Evolutionary conservation across 2,113 vertebrate genomes (phyloP).

Genomic region (Diadophis punctatus): DNA sequence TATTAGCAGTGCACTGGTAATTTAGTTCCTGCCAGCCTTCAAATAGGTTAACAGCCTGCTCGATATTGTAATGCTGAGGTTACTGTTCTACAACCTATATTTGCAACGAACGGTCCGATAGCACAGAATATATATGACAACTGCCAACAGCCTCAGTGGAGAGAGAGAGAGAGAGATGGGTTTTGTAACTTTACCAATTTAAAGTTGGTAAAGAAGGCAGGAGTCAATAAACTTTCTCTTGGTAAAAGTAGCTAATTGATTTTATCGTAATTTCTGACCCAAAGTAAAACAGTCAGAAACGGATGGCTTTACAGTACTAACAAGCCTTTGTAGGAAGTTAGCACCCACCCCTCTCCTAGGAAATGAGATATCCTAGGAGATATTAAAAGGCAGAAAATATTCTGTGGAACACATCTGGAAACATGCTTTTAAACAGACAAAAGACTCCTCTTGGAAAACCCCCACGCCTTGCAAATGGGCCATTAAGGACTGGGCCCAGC

Average conservation of each 20-base stretch:
- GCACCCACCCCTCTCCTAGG: too few species aligned
- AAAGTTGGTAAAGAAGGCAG: slow-evolving; percentile 43
- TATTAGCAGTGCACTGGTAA: slow-evolving; percentile 26
- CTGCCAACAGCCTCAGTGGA: background rate
- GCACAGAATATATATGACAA: background rate
- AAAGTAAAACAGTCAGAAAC: slow-evolving; percentile 43
- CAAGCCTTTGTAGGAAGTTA: too few species aligned
- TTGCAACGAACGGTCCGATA: background rate
- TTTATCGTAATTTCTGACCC: slow-evolving; percentile 62
- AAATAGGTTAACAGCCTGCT: slow-evolving; percentile 9
- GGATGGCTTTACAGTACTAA: slow-evolving; percentile 51
- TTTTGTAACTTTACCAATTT: slow-evolving; percentile 31
- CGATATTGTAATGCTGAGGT: background rate
- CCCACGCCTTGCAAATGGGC: too few species aligned
- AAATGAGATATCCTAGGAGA: too few species aligned
- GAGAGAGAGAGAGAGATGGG: background rate
- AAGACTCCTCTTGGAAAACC: too few species aligned
- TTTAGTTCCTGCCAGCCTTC: slow-evolving; percentile 15
- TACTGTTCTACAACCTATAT: background rate
- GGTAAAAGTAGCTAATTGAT: slow-evolving; percentile 63
- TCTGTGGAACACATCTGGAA: too few species aligned
- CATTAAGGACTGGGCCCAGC: too few species aligned
- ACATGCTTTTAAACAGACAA: too few species aligned
- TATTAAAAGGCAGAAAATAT: too few species aligned
- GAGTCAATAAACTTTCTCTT: slow-evolving; percentile 58